Percentiles rank a stretch among this genome's conserved stretches.
phyloP scores from a whole-genome alignment of 2,113 vertebrate genomes.

The Nycticebus coucang region DNA sequence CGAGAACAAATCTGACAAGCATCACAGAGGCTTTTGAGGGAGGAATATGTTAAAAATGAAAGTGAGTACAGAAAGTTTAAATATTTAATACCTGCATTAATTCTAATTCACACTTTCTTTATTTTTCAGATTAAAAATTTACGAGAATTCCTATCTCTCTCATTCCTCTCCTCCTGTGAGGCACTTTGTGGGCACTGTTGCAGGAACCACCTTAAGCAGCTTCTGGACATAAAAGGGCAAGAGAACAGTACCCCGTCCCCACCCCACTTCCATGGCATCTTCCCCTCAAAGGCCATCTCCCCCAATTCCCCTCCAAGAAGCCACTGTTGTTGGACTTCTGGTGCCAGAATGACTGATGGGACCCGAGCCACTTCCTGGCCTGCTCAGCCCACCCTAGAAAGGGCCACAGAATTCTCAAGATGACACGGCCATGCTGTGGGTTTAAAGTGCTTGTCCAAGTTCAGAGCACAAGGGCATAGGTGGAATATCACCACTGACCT shows the following conservation, averaged over 20 bases:
- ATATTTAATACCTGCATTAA: slow-evolving; percentile 82
- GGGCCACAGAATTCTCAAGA: not conserved
- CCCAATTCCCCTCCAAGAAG: not conserved
- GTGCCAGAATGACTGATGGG: not conserved
- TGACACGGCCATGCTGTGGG: not conserved
- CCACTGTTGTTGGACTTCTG: not conserved
- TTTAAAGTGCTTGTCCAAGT: not conserved
- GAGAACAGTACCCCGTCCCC: not conserved
- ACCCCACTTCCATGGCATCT: not conserved
- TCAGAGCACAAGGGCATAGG: not conserved
- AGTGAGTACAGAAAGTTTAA: slow-evolving; percentile 82
- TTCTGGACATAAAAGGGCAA: not conserved
- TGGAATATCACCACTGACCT: not conserved
- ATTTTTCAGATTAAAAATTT: slow-evolving; percentile 84
- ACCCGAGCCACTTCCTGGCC: slow-evolving; percentile 38
- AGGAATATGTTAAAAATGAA: slow-evolving; percentile 80
- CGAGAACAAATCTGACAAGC: slow-evolving; percentile 73
- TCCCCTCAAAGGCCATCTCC: not conserved
- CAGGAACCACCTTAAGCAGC: slow-evolving; percentile 14
- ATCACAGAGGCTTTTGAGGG: slow-evolving; percentile 59
- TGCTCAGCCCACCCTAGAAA: not conserved
- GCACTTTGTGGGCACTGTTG: slow-evolving; percentile 43
- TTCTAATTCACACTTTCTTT: slow-evolving; percentile 82
- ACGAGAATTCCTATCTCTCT: slow-evolving; percentile 73
- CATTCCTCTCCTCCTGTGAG: slow-evolving; percentile 61